phyloP scores from a whole-genome alignment of 2,797 vertebrate genomes.

The Pangasius sanitwongsei region DNA sequence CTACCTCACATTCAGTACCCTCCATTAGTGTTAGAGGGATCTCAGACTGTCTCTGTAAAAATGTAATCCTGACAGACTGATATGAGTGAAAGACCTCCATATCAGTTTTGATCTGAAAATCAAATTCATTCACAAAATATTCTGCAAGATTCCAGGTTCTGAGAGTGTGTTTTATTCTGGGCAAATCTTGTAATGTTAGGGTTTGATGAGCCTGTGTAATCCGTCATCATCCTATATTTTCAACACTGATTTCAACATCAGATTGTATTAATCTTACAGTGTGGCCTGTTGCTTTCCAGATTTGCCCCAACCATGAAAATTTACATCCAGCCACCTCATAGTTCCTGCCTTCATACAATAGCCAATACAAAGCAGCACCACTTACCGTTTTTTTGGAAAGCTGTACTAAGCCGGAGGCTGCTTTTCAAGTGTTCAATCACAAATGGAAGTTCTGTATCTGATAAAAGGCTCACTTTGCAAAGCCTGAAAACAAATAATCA shows the following conservation, averaged over 20 bases:
- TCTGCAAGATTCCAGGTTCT: background rate
- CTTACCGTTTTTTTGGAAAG: background rate
- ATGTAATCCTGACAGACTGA: background rate
- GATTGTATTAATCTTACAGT: background rate
- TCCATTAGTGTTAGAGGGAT: background rate
- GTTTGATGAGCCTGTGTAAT: background rate
- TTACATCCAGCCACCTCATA: background rate
- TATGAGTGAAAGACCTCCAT: background rate
- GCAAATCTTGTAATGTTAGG: background rate
- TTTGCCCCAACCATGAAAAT: background rate
- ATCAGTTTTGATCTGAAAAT: background rate
- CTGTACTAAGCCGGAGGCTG: background rate
- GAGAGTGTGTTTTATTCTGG: background rate
- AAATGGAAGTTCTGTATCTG: constrained; percentile 11
- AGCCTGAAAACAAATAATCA: constrained; percentile 39
- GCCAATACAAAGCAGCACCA: background rate
- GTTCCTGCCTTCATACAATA: background rate
- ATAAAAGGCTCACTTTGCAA: constrained; percentile 21
- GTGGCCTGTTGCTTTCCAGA: background rate
- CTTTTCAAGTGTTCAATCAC: constrained; percentile 31
- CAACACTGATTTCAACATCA: background rate
- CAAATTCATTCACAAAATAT: background rate
- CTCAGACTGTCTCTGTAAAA: background rate
- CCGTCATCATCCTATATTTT: background rate
- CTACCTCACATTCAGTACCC: background rate